Evolutionary conservation across 23 tunicate genomes (phyloP).

Genomic region (Botrylloides violaceus): DNA sequence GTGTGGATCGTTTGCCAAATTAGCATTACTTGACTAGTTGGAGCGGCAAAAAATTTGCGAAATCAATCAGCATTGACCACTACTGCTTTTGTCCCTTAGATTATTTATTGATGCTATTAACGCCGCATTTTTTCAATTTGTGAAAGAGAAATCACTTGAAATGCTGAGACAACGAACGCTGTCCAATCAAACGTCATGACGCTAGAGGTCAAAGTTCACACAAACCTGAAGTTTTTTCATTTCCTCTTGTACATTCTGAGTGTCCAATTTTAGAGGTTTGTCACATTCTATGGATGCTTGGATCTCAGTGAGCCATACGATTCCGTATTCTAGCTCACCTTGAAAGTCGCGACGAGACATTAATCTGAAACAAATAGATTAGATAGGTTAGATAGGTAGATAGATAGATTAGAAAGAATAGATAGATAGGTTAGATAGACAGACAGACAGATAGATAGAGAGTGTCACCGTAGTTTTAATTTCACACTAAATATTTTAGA

Average conservation of each 20-base stretch:
- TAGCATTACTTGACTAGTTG: neutral
- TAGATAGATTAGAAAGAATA: no score
- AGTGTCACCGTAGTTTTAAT: no score
- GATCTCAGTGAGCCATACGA: slow-evolving; percentile 78
- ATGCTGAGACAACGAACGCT: no score
- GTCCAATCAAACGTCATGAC: no score
- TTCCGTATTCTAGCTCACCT: slow-evolving; percentile 75
- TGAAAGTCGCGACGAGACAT: slow-evolving; percentile 78
- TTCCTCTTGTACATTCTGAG: slow-evolving; percentile 83
- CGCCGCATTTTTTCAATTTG: neutral
- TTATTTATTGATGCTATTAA: no score
- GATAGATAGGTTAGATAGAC: no score
- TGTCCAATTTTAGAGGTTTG: slow-evolving; percentile 62
- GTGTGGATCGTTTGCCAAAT: no score
- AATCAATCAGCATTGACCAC: neutral
- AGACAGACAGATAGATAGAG: no score
- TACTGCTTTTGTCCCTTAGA: neutral
- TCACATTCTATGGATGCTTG: slow-evolving; percentile 59
- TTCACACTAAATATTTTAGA: no score
- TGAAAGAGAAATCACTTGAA: no score
- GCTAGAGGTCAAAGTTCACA: no score
- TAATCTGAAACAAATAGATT: slow-evolving; percentile 37
- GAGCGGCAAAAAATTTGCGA: neutral
- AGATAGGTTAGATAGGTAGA: no score
- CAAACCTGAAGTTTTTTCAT: slow-evolving; percentile 71